phyloP scores from a whole-genome alignment of 2,888 invertebrate species.

The Phalera bucephala region DNA sequence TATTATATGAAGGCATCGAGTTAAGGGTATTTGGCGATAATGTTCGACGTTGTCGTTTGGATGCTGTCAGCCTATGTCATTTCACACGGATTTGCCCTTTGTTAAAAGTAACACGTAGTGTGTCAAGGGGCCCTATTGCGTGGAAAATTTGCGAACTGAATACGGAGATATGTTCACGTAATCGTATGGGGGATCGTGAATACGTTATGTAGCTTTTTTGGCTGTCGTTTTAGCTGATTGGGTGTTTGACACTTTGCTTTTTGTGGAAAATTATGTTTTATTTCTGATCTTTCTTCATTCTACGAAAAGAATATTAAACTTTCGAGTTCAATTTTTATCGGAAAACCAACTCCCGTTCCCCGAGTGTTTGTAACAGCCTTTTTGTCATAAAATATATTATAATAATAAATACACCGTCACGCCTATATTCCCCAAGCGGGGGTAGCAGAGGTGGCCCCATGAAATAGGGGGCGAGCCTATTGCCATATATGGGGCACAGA shows the following conservation, averaged over 20 bases:
- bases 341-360: too few relatives aligned
- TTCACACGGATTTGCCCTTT: slow-evolving; percentile 79
- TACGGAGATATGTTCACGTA: slow-evolving; percentile 40
- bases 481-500: too few relatives aligned
- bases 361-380: too few relatives aligned
- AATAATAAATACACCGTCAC: too few relatives aligned
- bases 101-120: slow-evolving; percentile 79
- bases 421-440: too few relatives aligned
- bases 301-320: too few relatives aligned
- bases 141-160: slow-evolving; percentile 59
- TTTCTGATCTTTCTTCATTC: too few relatives aligned
- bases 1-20: slow-evolving; percentile 82
- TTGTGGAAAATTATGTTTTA: too few relatives aligned
- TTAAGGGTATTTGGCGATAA: slow-evolving; percentile 82
- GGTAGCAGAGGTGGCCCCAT: too few relatives aligned
- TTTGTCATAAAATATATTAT: too few relatives aligned
- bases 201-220: background rate
- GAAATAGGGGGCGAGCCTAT: too few relatives aligned
- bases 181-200: slow-evolving; percentile 21
- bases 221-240: background rate
- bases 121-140: slow-evolving; percentile 61
- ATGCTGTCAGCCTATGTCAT: slow-evolving; percentile 81
- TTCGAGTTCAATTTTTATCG: too few relatives aligned
- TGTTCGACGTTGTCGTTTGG: slow-evolving; percentile 69
- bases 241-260: background rate